Conservation (phyloP, 2,888 invertebrate genomes). For the Eupithecia subumbrata region DNA sequence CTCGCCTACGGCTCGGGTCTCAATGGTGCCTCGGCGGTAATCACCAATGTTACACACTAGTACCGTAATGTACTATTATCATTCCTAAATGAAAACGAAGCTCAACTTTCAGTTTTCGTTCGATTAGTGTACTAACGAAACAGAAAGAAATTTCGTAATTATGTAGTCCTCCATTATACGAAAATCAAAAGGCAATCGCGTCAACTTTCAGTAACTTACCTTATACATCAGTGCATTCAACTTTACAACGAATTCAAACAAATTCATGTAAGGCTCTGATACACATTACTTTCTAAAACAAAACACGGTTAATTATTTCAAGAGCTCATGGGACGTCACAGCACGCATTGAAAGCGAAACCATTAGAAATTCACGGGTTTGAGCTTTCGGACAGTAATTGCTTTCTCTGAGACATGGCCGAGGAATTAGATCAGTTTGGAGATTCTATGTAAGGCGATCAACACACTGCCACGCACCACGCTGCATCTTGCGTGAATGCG, state of each 20-base stretch:
- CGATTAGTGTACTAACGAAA: no score
- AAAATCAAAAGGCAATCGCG: no score
- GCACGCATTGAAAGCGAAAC: constrained; percentile 38
- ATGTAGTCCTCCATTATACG: no score
- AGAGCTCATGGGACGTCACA: constrained; percentile 29
- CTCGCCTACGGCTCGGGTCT: no score
- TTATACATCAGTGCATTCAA: neutral
- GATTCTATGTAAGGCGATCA: constrained; percentile 25
- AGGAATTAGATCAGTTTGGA: constrained; percentile 34
- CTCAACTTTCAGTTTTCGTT: no score
- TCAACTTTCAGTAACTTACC: neutral
- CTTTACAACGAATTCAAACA: neutral
- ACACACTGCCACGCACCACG: no score
- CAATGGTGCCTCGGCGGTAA: no score
- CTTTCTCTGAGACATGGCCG: constrained; percentile 41
- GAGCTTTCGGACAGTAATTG: constrained; percentile 39
- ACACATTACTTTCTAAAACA: constrained; percentile 33
- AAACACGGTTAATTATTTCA: constrained; percentile 29
- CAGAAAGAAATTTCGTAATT: no score
- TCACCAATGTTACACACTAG: no score
- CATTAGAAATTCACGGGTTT: constrained; percentile 43
- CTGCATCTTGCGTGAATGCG: no score
- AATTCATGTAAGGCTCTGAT: constrained; percentile 1
- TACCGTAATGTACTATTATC: no score
- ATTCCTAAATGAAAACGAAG: no score